A percentile compares a stretch with the other conserved stretches of the same genome.
phyloP scores from a whole-genome alignment of 35 echinoderm and acorn worm genomes.

The Apostichopus parvimensis region DNA sequence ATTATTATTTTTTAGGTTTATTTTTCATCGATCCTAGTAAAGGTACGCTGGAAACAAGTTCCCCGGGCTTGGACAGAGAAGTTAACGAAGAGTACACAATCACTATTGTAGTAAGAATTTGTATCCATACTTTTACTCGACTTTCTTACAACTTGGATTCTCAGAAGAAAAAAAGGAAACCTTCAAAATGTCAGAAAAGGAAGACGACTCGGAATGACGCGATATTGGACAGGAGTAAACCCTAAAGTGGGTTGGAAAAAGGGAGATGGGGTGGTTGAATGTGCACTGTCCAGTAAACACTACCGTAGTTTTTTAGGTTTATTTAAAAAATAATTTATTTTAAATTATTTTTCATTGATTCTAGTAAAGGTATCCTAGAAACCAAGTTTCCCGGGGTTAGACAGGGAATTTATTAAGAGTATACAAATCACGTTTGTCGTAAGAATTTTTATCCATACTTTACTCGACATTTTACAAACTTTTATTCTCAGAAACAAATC shows the following conservation, averaged over 20 bases:
- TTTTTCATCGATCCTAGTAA: background rate
- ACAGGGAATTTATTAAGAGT: background rate
- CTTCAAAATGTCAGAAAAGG: too few relatives aligned
- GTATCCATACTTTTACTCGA: background rate
- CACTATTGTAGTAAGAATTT: background rate
- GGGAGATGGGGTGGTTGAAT: too few relatives aligned
- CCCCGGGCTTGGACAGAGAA: background rate
- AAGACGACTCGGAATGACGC: too few relatives aligned
- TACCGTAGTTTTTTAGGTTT: background rate
- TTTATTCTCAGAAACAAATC: too few relatives aligned
- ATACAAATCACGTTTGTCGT: background rate
- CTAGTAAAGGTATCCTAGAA: background rate
- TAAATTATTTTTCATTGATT: background rate
- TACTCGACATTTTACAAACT: background rate
- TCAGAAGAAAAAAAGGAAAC: too few relatives aligned
- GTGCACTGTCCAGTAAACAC: too few relatives aligned
- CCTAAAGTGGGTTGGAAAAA: too few relatives aligned
- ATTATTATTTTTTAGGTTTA: background rate
- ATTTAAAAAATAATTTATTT: background rate
- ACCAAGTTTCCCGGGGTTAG: background rate
- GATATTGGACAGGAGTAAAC: too few relatives aligned
- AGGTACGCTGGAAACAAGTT: background rate
- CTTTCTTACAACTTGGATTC: background rate
- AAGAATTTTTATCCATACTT: background rate
- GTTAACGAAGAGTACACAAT: background rate